phyloP scores from a whole-genome alignment of 2,888 invertebrate species.

The Germaria angustata region DNA sequence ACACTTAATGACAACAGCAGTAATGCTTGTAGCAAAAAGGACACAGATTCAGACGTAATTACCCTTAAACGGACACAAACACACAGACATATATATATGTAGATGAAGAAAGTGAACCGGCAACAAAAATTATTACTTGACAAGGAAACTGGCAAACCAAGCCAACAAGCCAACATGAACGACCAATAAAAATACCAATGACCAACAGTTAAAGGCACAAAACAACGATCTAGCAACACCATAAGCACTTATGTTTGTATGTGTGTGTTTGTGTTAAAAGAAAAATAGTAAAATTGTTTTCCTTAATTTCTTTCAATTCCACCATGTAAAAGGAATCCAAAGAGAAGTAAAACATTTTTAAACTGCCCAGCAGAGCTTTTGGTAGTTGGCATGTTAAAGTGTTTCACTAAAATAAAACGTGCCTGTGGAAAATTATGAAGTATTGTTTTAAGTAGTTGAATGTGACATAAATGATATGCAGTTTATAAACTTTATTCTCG shows the following conservation, averaged over 20 bases:
- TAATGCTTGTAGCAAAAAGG: slow-evolving; percentile 14
- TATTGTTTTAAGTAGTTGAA: slow-evolving; percentile 59
- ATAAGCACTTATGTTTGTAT: background rate
- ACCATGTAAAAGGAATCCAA: background rate
- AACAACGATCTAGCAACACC: slow-evolving; percentile 9
- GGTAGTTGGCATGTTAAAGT: slow-evolving; percentile 62
- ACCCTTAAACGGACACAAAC: background rate
- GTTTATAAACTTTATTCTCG: slow-evolving; percentile 54
- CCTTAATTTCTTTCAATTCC: background rate
- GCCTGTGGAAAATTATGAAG: slow-evolving; percentile 62
- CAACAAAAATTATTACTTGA: slow-evolving; percentile 59
- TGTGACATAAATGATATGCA: slow-evolving; percentile 64
- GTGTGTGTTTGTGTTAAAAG: background rate
- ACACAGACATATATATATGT: background rate
- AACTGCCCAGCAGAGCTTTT: slow-evolving; percentile 23
- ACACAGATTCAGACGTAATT: background rate
- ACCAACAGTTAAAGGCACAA: slow-evolving; percentile 55
- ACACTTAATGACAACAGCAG: slow-evolving; percentile 64
- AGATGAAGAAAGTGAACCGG: slow-evolving; percentile 17
- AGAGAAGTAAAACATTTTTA: background rate
- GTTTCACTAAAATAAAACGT: slow-evolving; percentile 62
- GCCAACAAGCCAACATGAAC: slow-evolving; percentile 39
- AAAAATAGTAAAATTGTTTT: slow-evolving; percentile 17
- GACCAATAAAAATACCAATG: slow-evolving; percentile 59
- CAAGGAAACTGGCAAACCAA: slow-evolving; percentile 43